Evolutionary conservation across 2,888 invertebrate species (phyloP).

Genomic region (Pollenia angustigena): DNA sequence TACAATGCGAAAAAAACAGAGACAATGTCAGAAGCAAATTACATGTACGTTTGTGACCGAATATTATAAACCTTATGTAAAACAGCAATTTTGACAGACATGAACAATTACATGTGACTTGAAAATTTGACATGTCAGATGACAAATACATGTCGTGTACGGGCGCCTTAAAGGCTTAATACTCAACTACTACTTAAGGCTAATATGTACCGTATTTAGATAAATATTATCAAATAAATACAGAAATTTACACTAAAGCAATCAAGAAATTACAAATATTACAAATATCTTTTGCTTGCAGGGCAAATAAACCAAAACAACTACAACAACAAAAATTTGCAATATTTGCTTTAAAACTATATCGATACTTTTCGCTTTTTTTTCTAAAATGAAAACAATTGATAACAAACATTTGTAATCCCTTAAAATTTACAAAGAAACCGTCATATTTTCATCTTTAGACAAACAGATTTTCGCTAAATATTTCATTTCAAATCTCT

Average conservation of each 20-base stretch:
- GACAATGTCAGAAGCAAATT: no score
- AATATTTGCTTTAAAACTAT: conserved; percentile 14
- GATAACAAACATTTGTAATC: conserved; percentile 32
- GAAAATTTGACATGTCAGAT: no score
- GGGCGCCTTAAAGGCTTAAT: no score
- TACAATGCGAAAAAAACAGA: no score
- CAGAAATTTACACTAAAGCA: neutral
- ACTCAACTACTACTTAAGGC: no score
- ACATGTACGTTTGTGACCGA: no score
- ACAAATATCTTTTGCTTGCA: neutral
- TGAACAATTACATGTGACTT: no score
- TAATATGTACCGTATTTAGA: no score
- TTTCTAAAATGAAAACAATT: conserved; percentile 1
- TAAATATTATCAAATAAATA: no score
- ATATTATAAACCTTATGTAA: no score
- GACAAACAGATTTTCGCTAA: conserved; percentile 19
- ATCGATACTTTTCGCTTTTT: conserved; percentile 2
- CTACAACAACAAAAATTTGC: neutral
- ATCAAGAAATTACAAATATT: neutral
- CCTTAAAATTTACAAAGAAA: conserved; percentile 49
- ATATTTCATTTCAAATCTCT: conserved; percentile 2
- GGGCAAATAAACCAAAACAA: neutral
- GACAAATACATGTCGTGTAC: no score
- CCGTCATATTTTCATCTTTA: conserved; percentile 1
- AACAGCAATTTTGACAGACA: no score